phyloP scores from a whole-genome alignment of 1,140 invertebrate species.

The Sogatella furcifera region DNA sequence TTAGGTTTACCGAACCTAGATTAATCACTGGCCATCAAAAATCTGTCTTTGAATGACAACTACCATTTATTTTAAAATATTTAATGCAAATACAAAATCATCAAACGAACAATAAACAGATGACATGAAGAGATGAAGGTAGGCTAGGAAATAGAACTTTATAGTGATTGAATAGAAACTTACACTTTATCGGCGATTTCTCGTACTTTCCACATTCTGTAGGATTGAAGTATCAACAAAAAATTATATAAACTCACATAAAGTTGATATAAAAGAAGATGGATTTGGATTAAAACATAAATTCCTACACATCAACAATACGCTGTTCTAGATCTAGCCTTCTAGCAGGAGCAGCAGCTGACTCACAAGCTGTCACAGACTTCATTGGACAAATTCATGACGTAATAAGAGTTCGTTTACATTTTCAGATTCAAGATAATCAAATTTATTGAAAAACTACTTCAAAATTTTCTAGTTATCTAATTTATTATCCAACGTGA shows the following conservation, averaged over 20 bases:
- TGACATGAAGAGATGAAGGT: background rate
- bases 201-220: conserved; percentile 88
- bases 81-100: no score
- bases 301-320: background rate
- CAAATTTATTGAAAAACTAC: no score
- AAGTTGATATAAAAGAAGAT: background rate
- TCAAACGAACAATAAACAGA: background rate
- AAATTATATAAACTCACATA: background rate
- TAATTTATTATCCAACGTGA: no score
- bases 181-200: conserved; percentile 93
- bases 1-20: no score
- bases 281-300: background rate
- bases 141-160: background rate
- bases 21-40: no score
- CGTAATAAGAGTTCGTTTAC: background rate
- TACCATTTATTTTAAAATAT: no score
- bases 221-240: background rate
- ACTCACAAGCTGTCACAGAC: background rate
- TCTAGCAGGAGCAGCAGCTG: background rate
- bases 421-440: no score
- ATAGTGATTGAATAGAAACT: conserved; percentile 40
- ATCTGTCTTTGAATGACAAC: no score
- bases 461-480: no score
- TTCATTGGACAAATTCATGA: background rate
- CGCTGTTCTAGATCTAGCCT: background rate